Evolutionary conservation across 2,113 vertebrate genomes (phyloP).

Genomic region (Dicaeum eximium): DNA sequence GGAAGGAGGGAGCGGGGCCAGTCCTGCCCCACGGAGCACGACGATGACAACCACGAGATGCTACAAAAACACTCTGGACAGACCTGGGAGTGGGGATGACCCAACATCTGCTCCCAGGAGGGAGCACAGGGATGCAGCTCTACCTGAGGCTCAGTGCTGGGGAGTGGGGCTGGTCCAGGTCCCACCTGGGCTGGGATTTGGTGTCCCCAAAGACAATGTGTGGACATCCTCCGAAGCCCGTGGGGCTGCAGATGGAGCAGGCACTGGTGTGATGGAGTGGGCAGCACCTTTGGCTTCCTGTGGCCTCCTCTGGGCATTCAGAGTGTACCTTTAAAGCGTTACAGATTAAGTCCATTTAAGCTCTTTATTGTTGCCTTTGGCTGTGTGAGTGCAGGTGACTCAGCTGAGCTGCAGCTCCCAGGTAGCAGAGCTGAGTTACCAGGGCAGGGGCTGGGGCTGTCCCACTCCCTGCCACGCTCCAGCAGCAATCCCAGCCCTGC

Average conservation of each 20-base stretch:
- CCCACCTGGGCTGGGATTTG: neutral
- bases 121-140: neutral
- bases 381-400: neutral
- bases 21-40: neutral
- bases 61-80: neutral
- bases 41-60: neutral
- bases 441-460: neutral
- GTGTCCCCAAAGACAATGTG: rapidly evolving
- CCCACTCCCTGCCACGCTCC: neutral
- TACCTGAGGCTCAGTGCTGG: rapidly evolving
- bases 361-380: neutral
- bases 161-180: neutral
- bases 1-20: neutral
- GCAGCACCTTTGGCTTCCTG: neutral
- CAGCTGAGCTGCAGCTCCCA: neutral
- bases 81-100: neutral
- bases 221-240: rapidly evolving
- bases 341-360: neutral
- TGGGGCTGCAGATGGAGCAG: neutral
- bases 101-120: neutral
- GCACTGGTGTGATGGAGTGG: neutral
- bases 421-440: neutral
- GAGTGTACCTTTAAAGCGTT: neutral
- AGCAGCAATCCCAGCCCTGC: neutral
- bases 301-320: neutral